phyloP scores from a whole-genome alignment of 2,113 vertebrate species.

The Lipophrys pholis region DNA sequence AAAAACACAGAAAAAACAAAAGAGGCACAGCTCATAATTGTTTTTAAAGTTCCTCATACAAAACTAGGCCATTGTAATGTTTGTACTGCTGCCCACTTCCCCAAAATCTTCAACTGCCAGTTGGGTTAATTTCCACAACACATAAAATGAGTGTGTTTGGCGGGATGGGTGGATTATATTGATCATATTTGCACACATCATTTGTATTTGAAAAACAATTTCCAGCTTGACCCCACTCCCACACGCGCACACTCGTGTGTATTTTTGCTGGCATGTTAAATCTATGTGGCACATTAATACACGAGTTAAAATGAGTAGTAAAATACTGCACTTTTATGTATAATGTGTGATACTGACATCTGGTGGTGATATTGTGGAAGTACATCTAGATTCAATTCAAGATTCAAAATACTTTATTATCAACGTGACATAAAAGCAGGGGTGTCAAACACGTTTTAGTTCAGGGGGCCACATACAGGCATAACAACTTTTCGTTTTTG shows the following conservation, averaged over 20 bases:
- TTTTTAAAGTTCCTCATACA: slow-evolving; percentile 44
- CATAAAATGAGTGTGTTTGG: too few species aligned
- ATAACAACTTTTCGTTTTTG: too few species aligned
- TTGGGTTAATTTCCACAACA: slow-evolving; percentile 5
- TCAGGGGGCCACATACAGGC: too few species aligned
- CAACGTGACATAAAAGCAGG: neutral
- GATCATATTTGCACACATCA: too few species aligned
- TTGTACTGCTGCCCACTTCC: slow-evolving; percentile 64
- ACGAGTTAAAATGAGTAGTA: neutral
- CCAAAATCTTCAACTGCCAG: slow-evolving; percentile 68
- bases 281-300: neutral
- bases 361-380: slow-evolving; percentile 42
- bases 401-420: too few species aligned
- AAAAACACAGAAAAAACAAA: too few species aligned
- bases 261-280: neutral
- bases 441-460: too few species aligned
- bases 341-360: slow-evolving; percentile 59
- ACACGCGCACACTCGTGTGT: neutral
- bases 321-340: neutral
- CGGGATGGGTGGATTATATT: too few species aligned
- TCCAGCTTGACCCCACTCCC: too few species aligned
- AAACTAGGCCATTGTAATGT: slow-evolving; percentile 42
- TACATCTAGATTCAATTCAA: too few species aligned
- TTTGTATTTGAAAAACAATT: too few species aligned
- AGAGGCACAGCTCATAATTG: neutral